Evolutionary conservation across 1,140 invertebrate species (phyloP).

Genomic region (Papilio polyxenes): DNA sequence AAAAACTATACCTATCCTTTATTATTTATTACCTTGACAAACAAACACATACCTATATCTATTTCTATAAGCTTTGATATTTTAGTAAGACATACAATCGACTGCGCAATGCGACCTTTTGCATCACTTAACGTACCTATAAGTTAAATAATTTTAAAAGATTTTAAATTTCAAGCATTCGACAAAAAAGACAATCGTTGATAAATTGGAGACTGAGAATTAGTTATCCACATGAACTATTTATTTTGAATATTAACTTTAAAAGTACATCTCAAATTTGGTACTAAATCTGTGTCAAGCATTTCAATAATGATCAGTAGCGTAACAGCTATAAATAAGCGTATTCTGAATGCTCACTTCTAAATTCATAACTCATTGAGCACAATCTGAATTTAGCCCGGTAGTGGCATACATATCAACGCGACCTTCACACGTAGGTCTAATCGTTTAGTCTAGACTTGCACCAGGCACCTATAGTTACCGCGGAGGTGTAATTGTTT

Average conservation of each 20-base stretch:
- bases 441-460: constrained; percentile 60
- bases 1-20: background rate
- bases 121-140: constrained; percentile 1
- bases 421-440: constrained; percentile 52
- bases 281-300: constrained; percentile 5
- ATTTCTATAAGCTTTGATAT: background rate
- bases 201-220: background rate
- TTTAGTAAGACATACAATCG: background rate
- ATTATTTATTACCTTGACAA: constrained; percentile 23
- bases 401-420: constrained; percentile 21
- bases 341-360: background rate
- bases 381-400: constrained; percentile 28
- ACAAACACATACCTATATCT: background rate
- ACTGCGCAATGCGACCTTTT: constrained; percentile 33
- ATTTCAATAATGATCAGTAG: background rate
- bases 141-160: no score
- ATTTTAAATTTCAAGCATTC: no score
- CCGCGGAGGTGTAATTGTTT: constrained; percentile 61
- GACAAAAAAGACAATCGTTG: background rate
- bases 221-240: background rate
- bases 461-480: constrained; percentile 51
- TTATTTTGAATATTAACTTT: background rate
- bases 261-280: background rate
- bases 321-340: background rate
- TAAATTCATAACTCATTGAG: constrained; percentile 15